Evolutionary conservation across 2,888 invertebrate species (phyloP).

Genomic region (Drosophila testacea): DNA sequence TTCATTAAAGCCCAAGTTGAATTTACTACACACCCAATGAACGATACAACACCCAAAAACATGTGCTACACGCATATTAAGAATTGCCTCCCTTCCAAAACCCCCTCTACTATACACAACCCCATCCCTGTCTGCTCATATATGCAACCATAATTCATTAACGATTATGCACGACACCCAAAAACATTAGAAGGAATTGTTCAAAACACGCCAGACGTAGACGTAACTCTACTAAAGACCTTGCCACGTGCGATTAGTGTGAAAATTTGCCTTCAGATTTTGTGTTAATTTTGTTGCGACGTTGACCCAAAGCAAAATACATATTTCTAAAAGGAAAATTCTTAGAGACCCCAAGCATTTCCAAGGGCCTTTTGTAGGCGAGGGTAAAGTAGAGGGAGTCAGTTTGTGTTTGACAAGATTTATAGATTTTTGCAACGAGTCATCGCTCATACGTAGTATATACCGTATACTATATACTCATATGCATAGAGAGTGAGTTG

Average conservation of each 20-base stretch:
- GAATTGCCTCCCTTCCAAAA: conserved; percentile 1
- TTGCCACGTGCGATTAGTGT: conserved; percentile 57
- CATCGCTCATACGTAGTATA: conserved; percentile 54
- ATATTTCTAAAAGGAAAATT: conserved; percentile 9
- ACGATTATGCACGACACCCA: conserved; percentile 76
- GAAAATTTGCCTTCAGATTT: conserved; percentile 63
- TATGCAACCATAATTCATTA: conserved; percentile 73
- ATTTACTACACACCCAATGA: conserved; percentile 36
- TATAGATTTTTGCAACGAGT: conserved; percentile 67
- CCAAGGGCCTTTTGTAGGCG: conserved; percentile 11
- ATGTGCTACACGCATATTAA: conserved; percentile 70
- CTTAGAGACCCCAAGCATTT: conserved; percentile 17
- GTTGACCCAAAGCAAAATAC: conserved; percentile 33
- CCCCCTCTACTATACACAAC: background rate
- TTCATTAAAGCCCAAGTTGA: conserved; percentile 58
- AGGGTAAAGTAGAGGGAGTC: background rate
- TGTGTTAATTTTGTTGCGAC: conserved; percentile 62
- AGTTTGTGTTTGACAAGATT: conserved; percentile 58
- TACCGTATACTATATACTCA: background rate
- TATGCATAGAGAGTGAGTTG: conserved; percentile 25
- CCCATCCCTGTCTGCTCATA: conserved; percentile 10
- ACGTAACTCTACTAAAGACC: conserved; percentile 7
- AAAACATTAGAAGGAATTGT: conserved; percentile 45
- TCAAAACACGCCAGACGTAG: conserved; percentile 8
- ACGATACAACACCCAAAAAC: conserved; percentile 45